A percentile compares a stretch with the other conserved stretches of the same genome.
These are phyloP conservation scores for Macrosoma leucophasiata DNA, from an alignment of 2,888 invertebrate genomes.

Conservation along the genomic window DNA sequence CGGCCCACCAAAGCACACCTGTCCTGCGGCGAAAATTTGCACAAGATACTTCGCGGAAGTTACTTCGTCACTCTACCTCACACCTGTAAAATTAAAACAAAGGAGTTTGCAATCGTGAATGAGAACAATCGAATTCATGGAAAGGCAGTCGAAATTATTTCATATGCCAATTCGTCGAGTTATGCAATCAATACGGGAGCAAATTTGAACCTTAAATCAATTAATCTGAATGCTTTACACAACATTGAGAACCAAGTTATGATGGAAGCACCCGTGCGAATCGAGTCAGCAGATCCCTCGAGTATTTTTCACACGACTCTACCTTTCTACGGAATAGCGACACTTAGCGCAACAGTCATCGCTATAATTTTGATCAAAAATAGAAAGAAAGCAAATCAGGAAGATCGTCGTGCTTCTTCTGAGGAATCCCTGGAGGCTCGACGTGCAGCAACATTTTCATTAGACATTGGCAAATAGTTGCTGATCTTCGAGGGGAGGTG, in stretches of 20 bases:
- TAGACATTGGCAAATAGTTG: conserved; percentile 2
- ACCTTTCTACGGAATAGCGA: too few relatives aligned
- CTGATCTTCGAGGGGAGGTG: conserved; percentile 2
- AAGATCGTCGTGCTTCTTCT: neutral
- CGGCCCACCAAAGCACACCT: conserved; percentile 8
- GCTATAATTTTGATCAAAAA: too few relatives aligned
- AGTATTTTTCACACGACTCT: too few relatives aligned
- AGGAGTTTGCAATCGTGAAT: conserved; percentile 12
- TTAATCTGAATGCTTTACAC: too few relatives aligned
- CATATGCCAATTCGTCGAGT: too few relatives aligned
- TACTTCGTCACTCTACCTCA: conserved; percentile 11
- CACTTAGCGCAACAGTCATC: too few relatives aligned
- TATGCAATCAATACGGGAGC: too few relatives aligned
- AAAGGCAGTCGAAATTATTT: conserved; percentile 7
- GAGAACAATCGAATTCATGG: conserved; percentile 10
- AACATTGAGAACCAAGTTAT: too few relatives aligned
- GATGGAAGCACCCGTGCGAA: too few relatives aligned
- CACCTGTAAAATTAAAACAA: conserved; percentile 11
- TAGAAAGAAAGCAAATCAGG: too few relatives aligned
- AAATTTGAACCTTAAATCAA: too few relatives aligned
- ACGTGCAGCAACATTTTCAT: conserved; percentile 1
- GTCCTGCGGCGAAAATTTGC: conserved; percentile 7
- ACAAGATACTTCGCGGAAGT: conserved; percentile 6
- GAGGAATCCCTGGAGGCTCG: neutral
- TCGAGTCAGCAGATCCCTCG: too few relatives aligned